phyloP scores from a whole-genome alignment of 2,888 invertebrate genomes.

The Mylabris sibirica region DNA sequence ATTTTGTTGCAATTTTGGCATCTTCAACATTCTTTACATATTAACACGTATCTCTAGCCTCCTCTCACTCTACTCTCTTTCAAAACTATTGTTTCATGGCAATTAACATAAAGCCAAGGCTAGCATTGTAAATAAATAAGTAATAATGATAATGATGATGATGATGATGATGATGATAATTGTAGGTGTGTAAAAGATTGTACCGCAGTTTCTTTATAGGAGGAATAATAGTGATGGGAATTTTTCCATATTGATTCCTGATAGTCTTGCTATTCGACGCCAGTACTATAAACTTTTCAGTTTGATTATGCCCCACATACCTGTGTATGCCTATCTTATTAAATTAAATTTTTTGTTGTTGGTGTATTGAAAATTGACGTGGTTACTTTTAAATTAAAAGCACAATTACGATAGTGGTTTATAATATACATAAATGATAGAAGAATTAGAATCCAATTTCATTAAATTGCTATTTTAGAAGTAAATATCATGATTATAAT shows the following conservation, averaged over 20 bases:
- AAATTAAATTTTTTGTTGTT: not conserved
- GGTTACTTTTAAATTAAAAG: not conserved
- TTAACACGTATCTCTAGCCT: constrained; percentile 42
- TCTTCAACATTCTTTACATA: constrained; percentile 48
- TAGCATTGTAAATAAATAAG: not conserved
- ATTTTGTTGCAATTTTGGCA: constrained; percentile 50
- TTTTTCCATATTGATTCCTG: too few relatives aligned
- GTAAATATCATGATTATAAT: not conserved
- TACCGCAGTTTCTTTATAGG: not conserved
- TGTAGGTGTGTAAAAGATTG: not conserved
- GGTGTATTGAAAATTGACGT: not conserved
- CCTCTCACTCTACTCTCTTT: constrained; percentile 40
- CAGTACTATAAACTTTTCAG: too few relatives aligned
- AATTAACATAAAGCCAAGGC: constrained; percentile 6
- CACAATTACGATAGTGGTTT: not conserved
- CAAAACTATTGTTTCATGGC: not conserved
- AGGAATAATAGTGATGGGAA: too few relatives aligned
- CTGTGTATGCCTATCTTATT: not conserved
- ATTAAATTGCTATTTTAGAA: not conserved
- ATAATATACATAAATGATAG: not conserved
- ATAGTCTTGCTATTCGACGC: too few relatives aligned
- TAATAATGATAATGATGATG: not conserved
- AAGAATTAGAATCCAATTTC: not conserved
- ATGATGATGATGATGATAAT: not conserved
- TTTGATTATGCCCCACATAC: too few relatives aligned